Percentiles rank a stretch among this genome's conserved stretches.
Evolutionary conservation across 2,113 vertebrate genomes (phyloP).

Genomic region (Steatornis caripensis): DNA sequence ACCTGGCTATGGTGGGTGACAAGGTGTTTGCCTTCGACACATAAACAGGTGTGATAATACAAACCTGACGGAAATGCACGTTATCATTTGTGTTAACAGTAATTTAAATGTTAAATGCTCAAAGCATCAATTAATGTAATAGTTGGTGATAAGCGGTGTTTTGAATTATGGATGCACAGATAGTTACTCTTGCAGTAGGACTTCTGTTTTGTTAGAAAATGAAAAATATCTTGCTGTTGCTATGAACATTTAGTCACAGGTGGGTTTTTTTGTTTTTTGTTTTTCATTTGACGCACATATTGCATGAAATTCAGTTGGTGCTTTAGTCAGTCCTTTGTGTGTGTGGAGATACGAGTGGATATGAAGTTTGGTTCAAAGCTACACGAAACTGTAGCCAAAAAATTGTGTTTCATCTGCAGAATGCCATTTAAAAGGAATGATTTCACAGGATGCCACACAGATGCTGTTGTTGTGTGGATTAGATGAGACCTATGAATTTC

Average conservation of each 20-base stretch:
- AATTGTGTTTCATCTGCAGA: conserved; percentile 32
- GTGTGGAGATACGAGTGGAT: neutral
- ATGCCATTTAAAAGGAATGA: conserved; percentile 33
- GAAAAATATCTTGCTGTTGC: neutral
- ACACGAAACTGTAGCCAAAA: neutral
- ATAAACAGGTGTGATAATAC: neutral
- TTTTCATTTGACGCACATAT: neutral
- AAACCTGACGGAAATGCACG: neutral
- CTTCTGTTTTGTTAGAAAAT: neutral
- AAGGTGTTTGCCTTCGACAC: neutral
- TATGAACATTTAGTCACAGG: neutral
- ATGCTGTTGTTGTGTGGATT: conserved; percentile 31
- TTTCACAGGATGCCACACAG: conserved; percentile 45
- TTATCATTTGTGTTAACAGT: neutral
- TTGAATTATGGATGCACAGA: neutral
- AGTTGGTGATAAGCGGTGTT: neutral
- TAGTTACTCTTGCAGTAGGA: neutral
- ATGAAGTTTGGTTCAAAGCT: neutral
- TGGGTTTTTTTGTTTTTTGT: neutral
- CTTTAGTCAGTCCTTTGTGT: conserved; percentile 1
- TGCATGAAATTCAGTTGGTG: neutral
- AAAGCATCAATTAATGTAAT: neutral
- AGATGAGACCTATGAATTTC: conserved; percentile 34
- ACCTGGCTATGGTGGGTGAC: neutral
- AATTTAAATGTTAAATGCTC: neutral